Conservation (phyloP, 2,888 invertebrate genomes). For the Drosophila subsilvestris region DNA sequence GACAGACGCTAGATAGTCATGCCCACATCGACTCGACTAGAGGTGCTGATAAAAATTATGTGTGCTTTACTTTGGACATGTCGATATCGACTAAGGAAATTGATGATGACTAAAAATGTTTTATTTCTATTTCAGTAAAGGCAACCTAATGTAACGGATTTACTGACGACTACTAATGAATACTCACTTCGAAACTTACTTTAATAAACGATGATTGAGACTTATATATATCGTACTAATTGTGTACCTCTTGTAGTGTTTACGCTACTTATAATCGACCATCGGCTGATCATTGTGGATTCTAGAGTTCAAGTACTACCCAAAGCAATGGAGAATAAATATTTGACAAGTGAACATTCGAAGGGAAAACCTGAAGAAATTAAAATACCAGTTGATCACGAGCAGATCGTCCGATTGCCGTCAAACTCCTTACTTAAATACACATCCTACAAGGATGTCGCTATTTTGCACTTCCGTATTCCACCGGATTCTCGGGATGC, state of each 20-base stretch:
- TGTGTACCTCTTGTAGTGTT: conserved; percentile 42
- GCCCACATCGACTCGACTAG: no score
- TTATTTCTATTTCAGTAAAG: conserved; percentile 10
- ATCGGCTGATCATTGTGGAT: conserved; percentile 46
- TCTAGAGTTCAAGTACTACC: conserved; percentile 71
- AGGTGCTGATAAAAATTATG: no score
- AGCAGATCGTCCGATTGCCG: conserved; percentile 83
- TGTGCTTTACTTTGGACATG: no score
- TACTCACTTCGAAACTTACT: not conserved
- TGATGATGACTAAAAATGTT: not conserved
- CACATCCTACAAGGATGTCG: conserved; percentile 86
- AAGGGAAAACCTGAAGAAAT: conserved; percentile 72
- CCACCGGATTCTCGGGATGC: conserved; percentile 85
- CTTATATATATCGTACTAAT: conserved; percentile 11
- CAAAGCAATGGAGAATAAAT: conserved; percentile 61
- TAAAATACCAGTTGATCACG: conserved; percentile 78
- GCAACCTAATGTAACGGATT: not conserved
- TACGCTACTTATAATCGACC: conserved; percentile 42
- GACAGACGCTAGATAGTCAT: no score
- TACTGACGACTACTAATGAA: not conserved
- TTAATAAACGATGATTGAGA: conserved; percentile 41
- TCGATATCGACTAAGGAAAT: no score
- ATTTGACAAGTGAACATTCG: conserved; percentile 53
- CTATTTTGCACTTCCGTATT: conserved; percentile 86
- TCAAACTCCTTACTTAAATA: conserved; percentile 85